Percentiles rank a stretch among this genome's conserved stretches.
These are phyloP conservation scores for Steatocranus sp. DNA, from an alignment of 2,797 vertebrate genomes.

Conservation along the genomic window DNA sequence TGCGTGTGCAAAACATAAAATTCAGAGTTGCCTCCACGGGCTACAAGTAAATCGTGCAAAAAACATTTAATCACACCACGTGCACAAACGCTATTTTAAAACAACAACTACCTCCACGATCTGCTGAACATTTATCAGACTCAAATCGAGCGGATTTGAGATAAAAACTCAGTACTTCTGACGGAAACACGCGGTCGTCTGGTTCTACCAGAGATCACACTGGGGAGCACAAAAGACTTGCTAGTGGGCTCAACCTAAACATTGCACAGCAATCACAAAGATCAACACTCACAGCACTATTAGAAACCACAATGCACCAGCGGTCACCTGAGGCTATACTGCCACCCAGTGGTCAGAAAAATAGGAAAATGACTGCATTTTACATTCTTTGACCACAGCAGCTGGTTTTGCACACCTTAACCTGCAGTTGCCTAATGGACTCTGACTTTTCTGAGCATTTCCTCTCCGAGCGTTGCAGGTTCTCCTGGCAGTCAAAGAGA, in stretches of 20 bases:
- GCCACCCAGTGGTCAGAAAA: slow-evolving; percentile 51
- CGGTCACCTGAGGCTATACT: slow-evolving; percentile 13
- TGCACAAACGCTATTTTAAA: not conserved
- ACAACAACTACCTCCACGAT: not conserved
- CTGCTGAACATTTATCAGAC: not conserved
- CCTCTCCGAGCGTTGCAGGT: slow-evolving; percentile 63
- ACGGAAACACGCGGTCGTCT: not conserved
- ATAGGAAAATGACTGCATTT: slow-evolving; percentile 5
- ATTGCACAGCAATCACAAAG: slow-evolving; percentile 18
- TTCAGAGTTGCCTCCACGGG: not conserved
- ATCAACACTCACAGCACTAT: slow-evolving; percentile 22
- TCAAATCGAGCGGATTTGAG: not conserved
- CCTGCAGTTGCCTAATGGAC: slow-evolving; percentile 75
- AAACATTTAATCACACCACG: not conserved
- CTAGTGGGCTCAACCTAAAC: not conserved
- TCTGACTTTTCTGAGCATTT: slow-evolving; percentile 71
- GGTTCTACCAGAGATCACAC: not conserved
- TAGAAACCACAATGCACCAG: not conserved
- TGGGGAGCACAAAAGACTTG: slow-evolving; percentile 17
- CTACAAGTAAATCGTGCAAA: not conserved
- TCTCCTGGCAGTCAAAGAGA: slow-evolving; percentile 73
- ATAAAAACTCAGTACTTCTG: not conserved
- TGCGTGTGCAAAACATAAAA: slow-evolving; percentile 18
- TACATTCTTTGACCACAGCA: not conserved
- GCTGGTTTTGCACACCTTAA: slow-evolving; percentile 72